Base-by-base conservation (phyloP, 1,140 invertebrate species). In the Goniozus legneri region DNA sequence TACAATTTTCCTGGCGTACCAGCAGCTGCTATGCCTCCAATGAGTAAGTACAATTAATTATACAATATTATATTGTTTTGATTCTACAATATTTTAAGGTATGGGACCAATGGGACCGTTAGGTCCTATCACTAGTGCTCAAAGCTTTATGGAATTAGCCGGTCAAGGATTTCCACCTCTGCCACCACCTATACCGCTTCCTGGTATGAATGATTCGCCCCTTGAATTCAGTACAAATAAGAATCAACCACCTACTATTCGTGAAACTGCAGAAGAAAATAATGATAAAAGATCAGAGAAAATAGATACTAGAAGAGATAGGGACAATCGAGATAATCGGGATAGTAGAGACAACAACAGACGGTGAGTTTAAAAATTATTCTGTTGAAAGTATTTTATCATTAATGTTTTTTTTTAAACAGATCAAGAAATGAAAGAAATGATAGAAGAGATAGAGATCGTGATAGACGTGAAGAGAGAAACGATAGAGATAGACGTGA, bases 141-240 rank as follows among this genome's bases (percentile, higher is more conserved):
- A 77, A 50, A 67, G 72, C 47, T 78, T 78, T 33, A 76, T 77
- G 65, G 73, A 75, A 50, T 52, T 77, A 37, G 63, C 74, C 19
- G 67, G 69, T 54, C 71, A 75, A 61, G 71, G 74, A 39, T 76
- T 77, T 58, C 66, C 71, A 27, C 69, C 70, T 27, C 35, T 76
- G 22, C 72, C 71, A 47, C 67, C 71, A 3, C 66, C 72, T 0
- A 62, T 71, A 47, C 55, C 76, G 42, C 47, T 74, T 47, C 82
- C 83, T 34, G 81, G 80, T 2, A 78, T 83, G 60, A 86, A 86
- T 54, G 84, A 87, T 62, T 77, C 78, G 35, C 84, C 84, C 3
- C 60, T 86, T 19, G 82, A 86, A 58, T 86, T 86, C 56, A 83
- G 82, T 56, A 79, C 78, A 20, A 84, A 80, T 56, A 86, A 85